Evolutionary conservation across 2,888 invertebrate species (phyloP).

Genomic region (Drosophila borborema): DNA sequence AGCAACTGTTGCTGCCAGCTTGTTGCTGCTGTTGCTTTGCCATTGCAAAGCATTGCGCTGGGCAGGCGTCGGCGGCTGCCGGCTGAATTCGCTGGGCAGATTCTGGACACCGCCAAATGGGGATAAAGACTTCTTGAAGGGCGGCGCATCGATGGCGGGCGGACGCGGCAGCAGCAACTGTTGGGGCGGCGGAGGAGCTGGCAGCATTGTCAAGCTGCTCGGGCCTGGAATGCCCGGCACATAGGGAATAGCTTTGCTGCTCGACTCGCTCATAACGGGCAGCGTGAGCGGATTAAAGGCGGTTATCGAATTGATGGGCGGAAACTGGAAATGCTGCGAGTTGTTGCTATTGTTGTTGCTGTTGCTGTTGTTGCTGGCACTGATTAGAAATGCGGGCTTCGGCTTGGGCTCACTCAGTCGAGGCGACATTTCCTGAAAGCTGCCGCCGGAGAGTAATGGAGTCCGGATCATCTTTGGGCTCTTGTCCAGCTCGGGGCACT

Average conservation of each 20-base stretch:
- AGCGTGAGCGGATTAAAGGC: conserved; percentile 90
- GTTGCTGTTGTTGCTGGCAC: conserved; percentile 71
- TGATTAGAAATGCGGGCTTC: conserved; percentile 20
- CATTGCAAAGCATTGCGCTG: conserved; percentile 4
- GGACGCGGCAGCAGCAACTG: conserved; percentile 60
- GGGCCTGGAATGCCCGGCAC: conserved; percentile 96
- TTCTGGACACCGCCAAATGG: conserved; percentile 83
- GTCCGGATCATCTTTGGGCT: conserved; percentile 92
- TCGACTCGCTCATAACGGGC: conserved; percentile 85
- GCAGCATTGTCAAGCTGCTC: conserved; percentile 85
- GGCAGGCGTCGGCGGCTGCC: conserved; percentile 79
- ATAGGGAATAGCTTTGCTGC: conserved; percentile 90
- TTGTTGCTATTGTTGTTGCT: background rate
- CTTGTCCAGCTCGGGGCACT: conserved; percentile 87
- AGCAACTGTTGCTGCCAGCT: conserved; percentile 29
- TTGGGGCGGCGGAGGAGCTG: conserved; percentile 85
- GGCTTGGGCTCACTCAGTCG: conserved; percentile 71
- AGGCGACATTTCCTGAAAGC: conserved; percentile 87
- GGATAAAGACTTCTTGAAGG: conserved; percentile 65
- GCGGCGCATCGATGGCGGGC: conserved; percentile 42
- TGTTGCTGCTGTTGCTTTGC: conserved; percentile 26
- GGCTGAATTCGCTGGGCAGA: conserved; percentile 82
- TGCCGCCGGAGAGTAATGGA: conserved; percentile 93
- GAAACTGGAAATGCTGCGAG: conserved; percentile 87
- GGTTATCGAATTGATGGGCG: conserved; percentile 89